These are phyloP conservation scores for Tenthredo mesomela DNA, from an alignment of 2,888 invertebrate species.

Conservation along the genomic window DNA sequence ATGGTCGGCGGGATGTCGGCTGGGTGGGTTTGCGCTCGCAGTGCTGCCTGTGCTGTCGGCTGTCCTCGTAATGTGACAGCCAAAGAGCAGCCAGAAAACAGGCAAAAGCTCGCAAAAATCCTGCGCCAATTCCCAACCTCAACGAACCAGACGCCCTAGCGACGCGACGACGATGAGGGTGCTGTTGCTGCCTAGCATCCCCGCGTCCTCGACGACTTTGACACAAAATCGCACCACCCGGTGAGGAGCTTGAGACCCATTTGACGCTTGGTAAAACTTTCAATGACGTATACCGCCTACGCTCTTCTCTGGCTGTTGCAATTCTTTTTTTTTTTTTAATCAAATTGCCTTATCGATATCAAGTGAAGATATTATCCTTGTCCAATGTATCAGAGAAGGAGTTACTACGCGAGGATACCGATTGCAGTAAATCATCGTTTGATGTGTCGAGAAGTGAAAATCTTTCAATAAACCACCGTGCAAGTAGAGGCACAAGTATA, in stretches of 20 bases:
- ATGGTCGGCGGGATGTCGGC: conserved; percentile 36
- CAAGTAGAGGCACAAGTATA: background rate
- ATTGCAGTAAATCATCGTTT: background rate
- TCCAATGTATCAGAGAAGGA: background rate
- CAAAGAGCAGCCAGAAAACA: conserved; percentile 67
- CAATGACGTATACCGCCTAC: background rate
- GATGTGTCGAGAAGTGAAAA: background rate
- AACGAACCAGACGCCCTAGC: conserved; percentile 8
- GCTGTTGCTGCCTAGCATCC: conserved; percentile 15
- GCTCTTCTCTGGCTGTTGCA: background rate
- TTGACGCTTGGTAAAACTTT: background rate
- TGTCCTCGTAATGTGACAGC: conserved; percentile 72
- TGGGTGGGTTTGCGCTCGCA: background rate
- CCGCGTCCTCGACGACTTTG: conserved; percentile 17
- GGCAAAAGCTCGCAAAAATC: conserved; percentile 51
- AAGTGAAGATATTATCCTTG: background rate
- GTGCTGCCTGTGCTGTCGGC: conserved; percentile 62
- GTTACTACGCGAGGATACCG: background rate
- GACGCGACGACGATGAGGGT: background rate
- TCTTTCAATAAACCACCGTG: background rate
- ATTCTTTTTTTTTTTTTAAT: background rate
- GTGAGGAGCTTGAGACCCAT: background rate
- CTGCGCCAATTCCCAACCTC: conserved; percentile 29
- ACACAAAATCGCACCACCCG: conserved; percentile 22
- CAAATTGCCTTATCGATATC: background rate